Evolutionary conservation across 1,140 invertebrate species (phyloP), one percentile per base, ranked within the genome.

Genomic region (Macrocentrus cingulum): DNA sequence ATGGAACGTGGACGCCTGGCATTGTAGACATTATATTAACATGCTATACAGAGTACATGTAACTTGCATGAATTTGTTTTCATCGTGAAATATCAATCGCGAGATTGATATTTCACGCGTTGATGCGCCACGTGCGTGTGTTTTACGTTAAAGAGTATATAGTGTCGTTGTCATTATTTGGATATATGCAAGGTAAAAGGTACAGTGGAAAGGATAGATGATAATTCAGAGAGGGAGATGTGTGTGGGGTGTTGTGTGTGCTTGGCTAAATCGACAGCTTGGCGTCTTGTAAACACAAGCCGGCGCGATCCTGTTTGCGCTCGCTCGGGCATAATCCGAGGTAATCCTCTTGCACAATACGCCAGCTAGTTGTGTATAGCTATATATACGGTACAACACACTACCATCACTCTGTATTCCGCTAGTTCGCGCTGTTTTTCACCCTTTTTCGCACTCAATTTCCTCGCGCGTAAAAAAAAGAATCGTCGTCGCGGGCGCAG

Each of bases 281-380:
- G 76, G 71, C 67, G 68, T 79, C 75, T 77, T 76, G 75, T 76
- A 76, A 77, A 77, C 71, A 79, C 69, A 70, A 76, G 71, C 69
- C 67, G 68, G 67, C 61, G 66, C 70, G 71, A 79, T 79, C 71
- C 70, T 75, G 75, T 79, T 77, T 77, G 72, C 70, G 69, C 71
- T 77, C 72, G 75, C 71, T 74, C 75, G 71, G 71, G 76, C 74
- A 77, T 79, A 79, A 79, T 78, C 75, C 74, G 61, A 70, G 64
- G 69, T 77, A 78, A 79, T 79, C 75, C 73, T 70, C 75, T 76
- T 75, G 74, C 70, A 72, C 74, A 77, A 79, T 77, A 74, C 72
- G 71, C 72, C 70, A 70, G 64, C 61, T 66, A 62, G 49, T 56
- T 59, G 56, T 39, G 19, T 15, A 7, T 29, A 20, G 22, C 29